Conservation (phyloP, 1,140 invertebrate species). For the Brachystomella parvula region DNA sequence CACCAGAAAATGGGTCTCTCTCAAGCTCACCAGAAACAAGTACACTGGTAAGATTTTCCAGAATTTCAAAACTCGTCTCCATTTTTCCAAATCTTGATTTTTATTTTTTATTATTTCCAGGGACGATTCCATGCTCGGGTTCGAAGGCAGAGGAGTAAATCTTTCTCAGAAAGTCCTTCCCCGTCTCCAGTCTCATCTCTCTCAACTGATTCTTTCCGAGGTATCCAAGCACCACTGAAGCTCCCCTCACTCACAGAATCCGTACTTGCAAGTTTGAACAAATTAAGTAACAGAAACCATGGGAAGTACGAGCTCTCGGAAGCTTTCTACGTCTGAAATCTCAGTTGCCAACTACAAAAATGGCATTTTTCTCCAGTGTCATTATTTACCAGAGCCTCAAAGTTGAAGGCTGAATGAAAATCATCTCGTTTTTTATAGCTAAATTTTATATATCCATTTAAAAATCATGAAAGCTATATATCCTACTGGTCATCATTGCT, state of each 20-base stretch:
- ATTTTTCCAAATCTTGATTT: not conserved
- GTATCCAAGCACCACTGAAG: not conserved
- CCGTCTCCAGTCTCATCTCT: constrained; percentile 3
- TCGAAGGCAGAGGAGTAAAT: constrained; percentile 8
- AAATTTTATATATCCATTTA: not conserved
- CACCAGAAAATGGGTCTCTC: not conserved
- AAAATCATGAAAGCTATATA: not conserved
- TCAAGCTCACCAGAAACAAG: not conserved
- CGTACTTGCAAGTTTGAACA: constrained; percentile 11
- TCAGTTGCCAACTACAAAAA: not conserved
- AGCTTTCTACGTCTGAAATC: constrained; percentile 25
- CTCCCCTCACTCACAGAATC: constrained; percentile 14
- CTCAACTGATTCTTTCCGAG: not conserved
- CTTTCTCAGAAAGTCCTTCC: not conserved
- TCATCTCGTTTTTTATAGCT: not conserved
- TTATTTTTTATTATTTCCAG: not conserved
- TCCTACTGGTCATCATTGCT: not conserved
- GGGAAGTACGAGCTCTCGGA: constrained; percentile 29
- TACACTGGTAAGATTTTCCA: constrained; percentile 4
- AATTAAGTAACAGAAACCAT: constrained; percentile 10
- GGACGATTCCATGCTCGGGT: not conserved
- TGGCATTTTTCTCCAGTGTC: not conserved
- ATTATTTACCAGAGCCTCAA: not conserved
- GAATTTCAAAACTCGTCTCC: not conserved
- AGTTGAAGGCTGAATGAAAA: not conserved